Evolutionary conservation across 2,797 vertebrate genomes (phyloP), one percentile per base, ranked within the genome.

Genomic region (Luscinia luscinia): DNA sequence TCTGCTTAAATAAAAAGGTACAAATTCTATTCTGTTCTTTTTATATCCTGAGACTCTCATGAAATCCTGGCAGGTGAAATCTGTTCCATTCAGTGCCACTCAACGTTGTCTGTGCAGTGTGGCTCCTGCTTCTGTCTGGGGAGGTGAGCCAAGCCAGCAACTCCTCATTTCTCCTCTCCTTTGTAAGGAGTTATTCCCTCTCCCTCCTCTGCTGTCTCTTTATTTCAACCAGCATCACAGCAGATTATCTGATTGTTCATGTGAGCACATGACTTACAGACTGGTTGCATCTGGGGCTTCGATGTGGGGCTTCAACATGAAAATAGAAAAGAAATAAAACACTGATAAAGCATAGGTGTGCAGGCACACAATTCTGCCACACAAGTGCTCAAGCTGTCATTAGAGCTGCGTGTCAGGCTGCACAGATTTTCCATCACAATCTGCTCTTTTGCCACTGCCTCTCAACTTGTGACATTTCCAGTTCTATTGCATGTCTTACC

Each of bases 21-120:
- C 46, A 84, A 72, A 46, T 1, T 28, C 12, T 83, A 3, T 40
- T 69, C 46, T 41, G 3, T 9, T 69, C 26, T 30, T 46, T 75
- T 54, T 89, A 20, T 63, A 21, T 41, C 14, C 30, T 43, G 12
- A 75, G 45, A 34, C 9, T 70, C 21, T 61, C 21, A 52, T 1
- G 1, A 52, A 83, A 41, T 40, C 38, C 28, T 63, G 61, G 8
- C 67, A 70, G 20, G 18, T 57, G 43, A 55, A 7, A 38, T 48
- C 54, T n/a, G 32, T 57, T 34, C 32, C 55, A 57, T 57, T 57
- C n/a, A 15, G 12, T 57, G n/a, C 54, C 54, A 57, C 45, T 76
- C 14, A 57, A 22, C 21, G 13, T 1, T 67, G 14, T 19, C 68
- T 22, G 17, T n/a, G 11, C 27, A 40, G 32, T 0, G 0, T 16